phyloP scores from a whole-genome alignment of 2,888 invertebrate genomes.

The Chaitophorus viminalis region DNA sequence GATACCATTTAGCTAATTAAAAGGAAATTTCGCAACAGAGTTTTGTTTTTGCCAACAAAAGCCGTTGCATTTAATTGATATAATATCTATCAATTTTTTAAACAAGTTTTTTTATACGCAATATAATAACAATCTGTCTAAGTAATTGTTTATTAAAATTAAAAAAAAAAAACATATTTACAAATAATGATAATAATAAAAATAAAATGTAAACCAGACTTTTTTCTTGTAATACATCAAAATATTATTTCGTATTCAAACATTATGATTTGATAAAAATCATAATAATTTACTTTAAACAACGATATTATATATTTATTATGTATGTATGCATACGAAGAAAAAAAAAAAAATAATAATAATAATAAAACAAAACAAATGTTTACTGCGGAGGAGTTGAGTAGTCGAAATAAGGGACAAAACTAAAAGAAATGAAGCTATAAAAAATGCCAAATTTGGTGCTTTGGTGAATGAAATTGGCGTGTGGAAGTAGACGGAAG shows the following conservation, averaged over 20 bases:
- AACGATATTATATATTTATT: neutral
- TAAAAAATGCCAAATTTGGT: neutral
- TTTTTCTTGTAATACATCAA: constrained; percentile 38
- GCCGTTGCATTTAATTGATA: neutral
- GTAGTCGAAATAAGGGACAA: constrained; percentile 1
- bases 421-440: neutral
- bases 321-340: neutral
- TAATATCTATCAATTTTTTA: neutral
- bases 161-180: constrained; percentile 66
- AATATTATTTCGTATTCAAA: constrained; percentile 40
- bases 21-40: constrained; percentile 14
- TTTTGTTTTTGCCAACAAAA: neutral
- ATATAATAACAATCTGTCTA: constrained; percentile 31
- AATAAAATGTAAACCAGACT: constrained; percentile 53
- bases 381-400: constrained; percentile 1
- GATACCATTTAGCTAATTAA: constrained; percentile 34
- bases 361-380: constrained; percentile 23
- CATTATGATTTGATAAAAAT: constrained; percentile 47
- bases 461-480: neutral
- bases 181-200: constrained; percentile 24
- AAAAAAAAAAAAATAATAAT: neutral
- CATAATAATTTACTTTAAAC: constrained; percentile 42
- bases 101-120: constrained; percentile 30
- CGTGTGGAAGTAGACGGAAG: neutral
- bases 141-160: neutral